Evolutionary conservation across 2,888 invertebrate species (phyloP).

Genomic region (Venustoraphidia nigricollis): DNA sequence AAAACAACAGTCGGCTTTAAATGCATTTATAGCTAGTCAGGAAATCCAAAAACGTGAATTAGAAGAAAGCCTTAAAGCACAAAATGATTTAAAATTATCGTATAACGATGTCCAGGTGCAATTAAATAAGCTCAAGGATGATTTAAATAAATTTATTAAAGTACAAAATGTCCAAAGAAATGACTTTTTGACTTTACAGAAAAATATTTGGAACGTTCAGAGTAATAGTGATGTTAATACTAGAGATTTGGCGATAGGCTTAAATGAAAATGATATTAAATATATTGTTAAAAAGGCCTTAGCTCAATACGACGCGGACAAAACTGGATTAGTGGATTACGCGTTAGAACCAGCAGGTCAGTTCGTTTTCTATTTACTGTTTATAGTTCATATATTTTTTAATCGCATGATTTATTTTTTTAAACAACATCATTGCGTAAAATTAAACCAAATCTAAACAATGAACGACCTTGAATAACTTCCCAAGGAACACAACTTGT

Average conservation of each 20-base stretch:
- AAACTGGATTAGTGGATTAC: conserved; percentile 86
- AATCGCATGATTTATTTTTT: too few relatives aligned
- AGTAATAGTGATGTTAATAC: background rate
- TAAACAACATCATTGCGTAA: too few relatives aligned
- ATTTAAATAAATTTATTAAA: background rate
- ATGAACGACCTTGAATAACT: too few relatives aligned
- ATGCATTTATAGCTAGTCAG: too few relatives aligned
- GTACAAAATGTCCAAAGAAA: background rate
- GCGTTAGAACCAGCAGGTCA: conserved; percentile 84
- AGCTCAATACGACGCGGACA: conserved; percentile 83
- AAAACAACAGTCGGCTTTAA: too few relatives aligned
- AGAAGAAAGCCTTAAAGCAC: too few relatives aligned
- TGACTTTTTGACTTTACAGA: background rate
- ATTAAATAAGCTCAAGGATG: background rate
- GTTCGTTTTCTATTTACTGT: background rate
- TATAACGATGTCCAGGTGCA: too few relatives aligned
- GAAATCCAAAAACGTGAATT: too few relatives aligned
- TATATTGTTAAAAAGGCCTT: conserved; percentile 47
- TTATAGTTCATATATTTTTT: too few relatives aligned
- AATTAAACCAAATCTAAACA: too few relatives aligned
- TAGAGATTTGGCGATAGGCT: conserved; percentile 6
- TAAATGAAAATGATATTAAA: conserved; percentile 37
- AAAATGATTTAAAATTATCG: too few relatives aligned
- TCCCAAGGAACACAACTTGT: too few relatives aligned
- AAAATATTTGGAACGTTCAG: background rate